Evolutionary conservation across 2,888 invertebrate genomes (phyloP).

Genomic region (Stenodema calcarata): DNA sequence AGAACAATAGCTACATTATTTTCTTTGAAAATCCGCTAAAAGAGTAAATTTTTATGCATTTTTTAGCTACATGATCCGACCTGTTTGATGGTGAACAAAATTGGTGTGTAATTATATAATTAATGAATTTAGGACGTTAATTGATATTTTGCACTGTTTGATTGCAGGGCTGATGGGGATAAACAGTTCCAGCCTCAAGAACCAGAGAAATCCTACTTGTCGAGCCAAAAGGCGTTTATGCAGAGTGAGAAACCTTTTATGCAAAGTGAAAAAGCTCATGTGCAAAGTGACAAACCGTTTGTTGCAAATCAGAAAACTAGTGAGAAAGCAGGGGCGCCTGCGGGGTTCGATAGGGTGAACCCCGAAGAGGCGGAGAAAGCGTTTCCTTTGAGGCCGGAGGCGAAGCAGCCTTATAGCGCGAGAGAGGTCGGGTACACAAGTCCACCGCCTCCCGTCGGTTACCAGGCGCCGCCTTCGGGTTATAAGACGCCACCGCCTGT

Average conservation of each 20-base stretch:
- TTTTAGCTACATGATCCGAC: too few species aligned
- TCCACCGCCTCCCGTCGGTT: neutral
- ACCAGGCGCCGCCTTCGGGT: neutral
- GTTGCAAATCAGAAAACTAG: neutral
- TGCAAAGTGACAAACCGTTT: neutral
- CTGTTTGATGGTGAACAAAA: neutral
- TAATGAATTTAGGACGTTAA: too few species aligned
- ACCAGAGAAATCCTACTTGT: slow-evolving; percentile 16
- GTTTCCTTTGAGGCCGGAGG: slow-evolving; percentile 19
- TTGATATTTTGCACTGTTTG: neutral
- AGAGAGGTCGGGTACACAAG: neutral
- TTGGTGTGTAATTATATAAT: neutral
- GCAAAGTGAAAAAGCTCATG: slow-evolving; percentile 3
- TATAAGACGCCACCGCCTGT: neutral
- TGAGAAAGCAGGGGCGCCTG: neutral
- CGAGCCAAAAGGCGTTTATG: slow-evolving; percentile 17
- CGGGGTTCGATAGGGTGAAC: neutral
- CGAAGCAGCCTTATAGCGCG: neutral
- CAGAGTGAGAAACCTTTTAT: slow-evolving; percentile 39
- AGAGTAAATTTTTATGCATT: too few species aligned
- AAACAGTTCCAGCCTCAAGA: slow-evolving; percentile 33
- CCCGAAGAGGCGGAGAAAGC: neutral
- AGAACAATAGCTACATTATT: too few species aligned
- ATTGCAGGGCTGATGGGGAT: slow-evolving; percentile 27
- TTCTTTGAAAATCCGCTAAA: too few species aligned